Evolutionary conservation across 2,113 vertebrate species (phyloP).

Genomic region (Eudyptes chrysolophus): DNA sequence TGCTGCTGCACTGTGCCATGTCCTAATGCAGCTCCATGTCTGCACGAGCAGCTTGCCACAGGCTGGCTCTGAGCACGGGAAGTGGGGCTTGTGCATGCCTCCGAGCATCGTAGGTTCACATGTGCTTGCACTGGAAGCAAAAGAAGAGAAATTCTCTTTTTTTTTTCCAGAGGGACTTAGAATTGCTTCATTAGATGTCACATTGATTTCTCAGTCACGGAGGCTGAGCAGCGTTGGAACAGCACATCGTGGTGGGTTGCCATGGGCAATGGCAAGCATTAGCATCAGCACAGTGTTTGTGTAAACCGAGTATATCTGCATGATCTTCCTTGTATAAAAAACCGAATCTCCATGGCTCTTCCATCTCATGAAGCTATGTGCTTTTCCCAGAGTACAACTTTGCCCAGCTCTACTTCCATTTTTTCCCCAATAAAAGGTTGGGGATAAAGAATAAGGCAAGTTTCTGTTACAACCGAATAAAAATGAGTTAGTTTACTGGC

Average conservation of each 20-base stretch:
- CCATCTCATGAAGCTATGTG: background rate
- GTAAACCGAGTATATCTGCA: background rate
- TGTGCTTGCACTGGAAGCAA: background rate
- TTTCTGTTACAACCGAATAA: background rate
- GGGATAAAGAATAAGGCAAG: background rate
- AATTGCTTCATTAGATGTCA: background rate
- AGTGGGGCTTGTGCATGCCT: background rate
- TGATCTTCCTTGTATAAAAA: background rate
- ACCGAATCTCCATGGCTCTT: background rate
- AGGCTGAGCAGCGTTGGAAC: background rate
- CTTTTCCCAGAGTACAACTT: background rate
- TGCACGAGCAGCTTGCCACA: background rate
- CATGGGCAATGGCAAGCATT: background rate
- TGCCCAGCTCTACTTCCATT: background rate
- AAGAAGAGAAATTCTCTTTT: background rate
- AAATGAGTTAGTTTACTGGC: background rate
- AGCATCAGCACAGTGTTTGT: background rate
- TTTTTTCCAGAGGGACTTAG: background rate
- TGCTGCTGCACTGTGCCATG: fast-evolving
- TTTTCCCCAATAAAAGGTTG: background rate
- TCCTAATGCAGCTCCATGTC: fast-evolving
- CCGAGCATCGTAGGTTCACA: background rate
- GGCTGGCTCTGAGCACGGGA: fast-evolving
- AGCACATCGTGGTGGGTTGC: background rate
- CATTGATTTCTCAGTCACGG: background rate